Evolutionary conservation across 2,113 vertebrate genomes (phyloP).

Genomic region (Helogale parvula): DNA sequence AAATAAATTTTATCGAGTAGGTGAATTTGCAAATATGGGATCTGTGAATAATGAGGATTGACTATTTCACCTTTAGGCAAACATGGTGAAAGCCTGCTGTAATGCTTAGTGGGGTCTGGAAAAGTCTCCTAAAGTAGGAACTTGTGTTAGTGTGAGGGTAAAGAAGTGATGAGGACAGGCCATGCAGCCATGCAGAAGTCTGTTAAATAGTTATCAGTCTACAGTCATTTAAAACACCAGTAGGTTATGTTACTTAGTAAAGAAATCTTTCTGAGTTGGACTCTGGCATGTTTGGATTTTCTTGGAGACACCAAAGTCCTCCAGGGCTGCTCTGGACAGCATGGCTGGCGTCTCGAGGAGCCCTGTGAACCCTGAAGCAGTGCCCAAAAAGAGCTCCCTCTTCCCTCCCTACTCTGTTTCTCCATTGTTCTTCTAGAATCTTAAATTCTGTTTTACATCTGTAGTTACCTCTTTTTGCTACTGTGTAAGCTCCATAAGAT

Average conservation of each 20-base stretch:
- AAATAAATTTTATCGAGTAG: neutral
- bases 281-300: conserved; percentile 22
- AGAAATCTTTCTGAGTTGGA: neutral
- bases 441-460: neutral
- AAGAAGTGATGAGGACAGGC: neutral
- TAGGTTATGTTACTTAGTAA: neutral
- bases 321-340: neutral
- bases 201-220: neutral
- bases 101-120: neutral
- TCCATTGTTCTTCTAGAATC: neutral
- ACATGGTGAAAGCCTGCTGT: neutral
- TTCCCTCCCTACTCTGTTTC: neutral
- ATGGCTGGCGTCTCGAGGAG: neutral
- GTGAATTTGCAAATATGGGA: neutral
- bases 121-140: neutral
- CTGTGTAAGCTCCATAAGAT: neutral
- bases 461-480: neutral
- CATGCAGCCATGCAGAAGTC: neutral
- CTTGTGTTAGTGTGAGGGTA: neutral
- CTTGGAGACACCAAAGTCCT: neutral
- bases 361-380: neutral
- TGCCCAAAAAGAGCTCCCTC: neutral
- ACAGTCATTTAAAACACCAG: neutral
- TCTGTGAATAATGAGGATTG: neutral
- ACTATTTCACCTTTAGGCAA: neutral